Base-by-base conservation (phyloP, 1,140 invertebrate species). In the Megalopta genalis region DNA sequence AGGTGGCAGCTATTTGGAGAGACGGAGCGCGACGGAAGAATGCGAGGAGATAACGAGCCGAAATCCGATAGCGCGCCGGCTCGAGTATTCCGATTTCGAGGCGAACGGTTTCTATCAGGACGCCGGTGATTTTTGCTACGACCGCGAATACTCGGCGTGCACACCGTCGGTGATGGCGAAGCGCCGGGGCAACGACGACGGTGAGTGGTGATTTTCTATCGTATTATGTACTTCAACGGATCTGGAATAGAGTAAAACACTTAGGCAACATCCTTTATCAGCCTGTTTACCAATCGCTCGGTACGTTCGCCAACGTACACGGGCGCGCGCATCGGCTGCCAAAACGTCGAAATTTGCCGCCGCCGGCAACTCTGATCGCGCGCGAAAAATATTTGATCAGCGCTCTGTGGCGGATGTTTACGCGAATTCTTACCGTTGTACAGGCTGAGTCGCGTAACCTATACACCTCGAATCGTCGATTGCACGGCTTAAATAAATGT, bases 71-170 rank as follows among this genome's bases (percentile, higher is more conserved):
- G 75, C 76, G 27, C 74, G 70, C 27, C 80, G 74, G 25, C 83
- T 87, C 60, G 82, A 86, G 74, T 88, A 82, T 82, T 87, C 84
- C 69, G 72, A 81, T 81, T 59, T 77, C 63, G 66, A 75, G 16
- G 79, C 62, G 23, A 78, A 83, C 54, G 68, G 80, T 54, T 73
- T 64, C 27, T 81, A 63, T 73, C 66, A 27, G 71, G 69, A 83
- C 64, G 63, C 60, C 52, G 39, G 6, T 81, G 71, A 86, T 86
- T 85, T 77, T 68, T 72, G 27, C 73, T 85, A 64, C 39, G 46
- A 77, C 60, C 60, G 46, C 49, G 70, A 80, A 60, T 57, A 49
- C 2, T 21, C 57, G 54, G 21, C 32, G 14, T 42, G 46, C 32
- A 39, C 0, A 12, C 18, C 5, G 23, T 62, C 37, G 21, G n/a